Conservation (phyloP, 1,140 invertebrate species). For the Drosophila pallidifrons region DNA sequence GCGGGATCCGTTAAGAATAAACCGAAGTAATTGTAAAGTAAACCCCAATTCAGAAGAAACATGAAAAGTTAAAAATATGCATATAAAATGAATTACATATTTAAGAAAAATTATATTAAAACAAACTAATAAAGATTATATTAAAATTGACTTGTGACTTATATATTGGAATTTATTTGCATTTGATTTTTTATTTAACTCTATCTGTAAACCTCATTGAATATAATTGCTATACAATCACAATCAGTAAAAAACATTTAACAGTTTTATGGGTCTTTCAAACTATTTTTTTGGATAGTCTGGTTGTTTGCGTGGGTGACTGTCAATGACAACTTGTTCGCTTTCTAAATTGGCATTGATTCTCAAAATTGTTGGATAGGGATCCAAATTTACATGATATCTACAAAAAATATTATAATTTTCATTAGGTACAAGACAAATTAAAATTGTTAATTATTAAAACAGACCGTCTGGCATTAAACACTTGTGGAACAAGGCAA, state of each 20-base stretch:
- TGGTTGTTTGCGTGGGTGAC: conserved; percentile 94
- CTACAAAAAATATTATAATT: conserved; percentile 81
- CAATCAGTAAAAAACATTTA: too few relatives aligned
- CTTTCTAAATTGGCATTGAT: conserved; percentile 93
- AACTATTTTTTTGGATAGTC: conserved; percentile 89
- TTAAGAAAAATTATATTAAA: conserved; percentile 79
- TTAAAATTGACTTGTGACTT: conserved; percentile 52
- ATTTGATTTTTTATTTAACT: too few relatives aligned
- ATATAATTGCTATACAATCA: too few relatives aligned
- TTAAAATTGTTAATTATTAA: not conserved
- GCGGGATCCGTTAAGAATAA: conserved; percentile 56
- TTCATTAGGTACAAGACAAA: not conserved
- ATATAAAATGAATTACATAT: conserved; percentile 75
- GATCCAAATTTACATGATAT: conserved; percentile 94
- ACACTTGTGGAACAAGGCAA: conserved; percentile 97
- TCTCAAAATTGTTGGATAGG: conserved; percentile 94
- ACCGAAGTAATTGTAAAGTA: conserved; percentile 62
- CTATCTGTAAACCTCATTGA: too few relatives aligned
- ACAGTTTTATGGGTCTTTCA: too few relatives aligned
- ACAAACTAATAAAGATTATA: conserved; percentile 81
- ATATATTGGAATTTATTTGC: conserved; percentile 16
- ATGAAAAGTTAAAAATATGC: conserved; percentile 60
- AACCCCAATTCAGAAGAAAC: conserved; percentile 68
- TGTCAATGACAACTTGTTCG: conserved; percentile 92
- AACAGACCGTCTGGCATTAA: conserved; percentile 91